Conservation (phyloP, 1,140 invertebrate species). For the Calosoma granatense region DNA sequence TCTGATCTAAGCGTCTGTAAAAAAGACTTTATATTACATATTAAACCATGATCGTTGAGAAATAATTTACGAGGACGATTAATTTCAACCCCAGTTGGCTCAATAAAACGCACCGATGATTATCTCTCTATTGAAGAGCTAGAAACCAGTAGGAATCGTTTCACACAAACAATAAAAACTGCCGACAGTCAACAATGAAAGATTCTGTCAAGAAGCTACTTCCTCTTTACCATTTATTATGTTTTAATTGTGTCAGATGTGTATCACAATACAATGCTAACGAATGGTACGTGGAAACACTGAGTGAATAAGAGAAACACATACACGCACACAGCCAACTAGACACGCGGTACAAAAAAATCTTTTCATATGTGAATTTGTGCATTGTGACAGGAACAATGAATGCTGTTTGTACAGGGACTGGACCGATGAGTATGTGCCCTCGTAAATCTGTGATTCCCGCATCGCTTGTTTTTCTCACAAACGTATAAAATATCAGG, state of each 20-base stretch:
- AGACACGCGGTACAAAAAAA: slow-evolving; percentile 3
- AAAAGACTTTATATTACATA: no score
- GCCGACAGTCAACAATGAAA: not conserved
- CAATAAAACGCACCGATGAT: no score
- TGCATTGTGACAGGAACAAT: not conserved
- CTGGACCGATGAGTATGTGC: not conserved
- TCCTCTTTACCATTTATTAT: not conserved
- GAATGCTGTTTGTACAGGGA: not conserved
- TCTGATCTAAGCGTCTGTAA: no score
- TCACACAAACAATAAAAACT: not conserved
- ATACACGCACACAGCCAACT: not conserved
- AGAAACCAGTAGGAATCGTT: no score
- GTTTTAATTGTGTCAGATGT: not conserved
- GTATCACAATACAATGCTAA: not conserved
- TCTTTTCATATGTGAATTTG: slow-evolving; percentile 8
- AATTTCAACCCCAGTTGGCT: no score
- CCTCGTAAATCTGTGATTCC: not conserved
- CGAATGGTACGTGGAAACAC: not conserved
- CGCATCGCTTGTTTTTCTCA: slow-evolving; percentile 3
- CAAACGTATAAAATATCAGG: slow-evolving; percentile 6
- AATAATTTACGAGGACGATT: no score
- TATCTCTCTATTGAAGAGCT: no score
- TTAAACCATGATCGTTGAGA: no score
- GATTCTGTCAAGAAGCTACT: not conserved
- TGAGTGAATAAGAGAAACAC: not conserved